Base-by-base conservation (phyloP, 2,888 invertebrate genomes). In the Heteromurus nitidus region DNA sequence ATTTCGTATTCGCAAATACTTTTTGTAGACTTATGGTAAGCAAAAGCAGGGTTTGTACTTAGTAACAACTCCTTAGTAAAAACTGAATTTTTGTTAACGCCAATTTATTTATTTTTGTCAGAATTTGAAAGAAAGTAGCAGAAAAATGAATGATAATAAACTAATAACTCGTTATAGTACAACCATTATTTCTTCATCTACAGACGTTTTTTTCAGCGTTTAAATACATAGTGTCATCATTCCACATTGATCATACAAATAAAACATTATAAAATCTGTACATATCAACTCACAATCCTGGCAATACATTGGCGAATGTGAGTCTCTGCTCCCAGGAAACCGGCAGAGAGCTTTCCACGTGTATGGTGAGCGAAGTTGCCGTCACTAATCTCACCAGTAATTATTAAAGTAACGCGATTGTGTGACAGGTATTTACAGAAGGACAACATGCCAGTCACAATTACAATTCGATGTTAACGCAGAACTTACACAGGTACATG, bases 21-120 rank as follows among this genome's bases (percentile, higher is more conserved):
- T 75, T 76, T 55, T 47, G 70, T 74, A 69, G 69, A 74, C 68
- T 80, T 73, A 62, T 31, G 31, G 53, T 72, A 67, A 79, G 74
- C 68, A 80, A 65, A 73, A 80, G 67, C 80, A 80, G 80, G 80
- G 80, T 80, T 80, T 80, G 80, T 80, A 74, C 80, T 80, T 80
- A 74, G 73, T 80, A 80, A 68, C 64, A 64, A 68, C 80, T 74
- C 80, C 58, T 24, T 69, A 55, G 53, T 62, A 50, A 72, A 67
- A 55, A 67, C 47, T 73, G 42, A 77, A 42, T 47, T 80, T 80
- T 80, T 74, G 74, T 80, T 74, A 72, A 69, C 67, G 80, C 80
- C 67, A 42, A 68, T 80, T 67, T 74, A 80, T 80, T 80, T 80
- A 80, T 80, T 80, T 80, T 80, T 80, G 74, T 80, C 73, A 74